Conservation (phyloP, 2,888 invertebrate species). For the Lycia hirtaria region DNA sequence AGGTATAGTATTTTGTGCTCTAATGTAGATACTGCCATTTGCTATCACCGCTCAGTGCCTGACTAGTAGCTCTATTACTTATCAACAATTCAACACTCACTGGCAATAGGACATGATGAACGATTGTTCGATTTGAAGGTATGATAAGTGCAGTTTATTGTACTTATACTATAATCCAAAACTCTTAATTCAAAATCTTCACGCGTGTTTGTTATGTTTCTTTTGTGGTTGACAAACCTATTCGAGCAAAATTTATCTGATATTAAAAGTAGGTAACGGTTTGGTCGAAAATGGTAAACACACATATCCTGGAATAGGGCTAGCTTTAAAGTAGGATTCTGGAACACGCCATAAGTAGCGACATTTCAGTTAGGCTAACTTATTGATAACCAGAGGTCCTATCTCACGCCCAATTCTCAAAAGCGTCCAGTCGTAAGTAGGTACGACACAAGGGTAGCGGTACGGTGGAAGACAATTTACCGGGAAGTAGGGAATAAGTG, state of each 20-base stretch:
- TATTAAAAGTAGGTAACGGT: too few relatives aligned
- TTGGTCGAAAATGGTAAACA: too few relatives aligned
- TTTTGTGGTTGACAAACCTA: too few relatives aligned
- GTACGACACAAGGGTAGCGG: background rate
- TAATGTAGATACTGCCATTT: background rate
- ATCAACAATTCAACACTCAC: too few relatives aligned
- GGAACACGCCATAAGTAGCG: background rate
- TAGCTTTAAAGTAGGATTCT: too few relatives aligned
- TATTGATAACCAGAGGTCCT: conserved; percentile 10
- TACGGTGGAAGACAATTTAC: conserved; percentile 27
- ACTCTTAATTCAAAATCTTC: too few relatives aligned
- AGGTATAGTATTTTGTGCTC: too few relatives aligned
- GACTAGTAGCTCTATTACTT: background rate
- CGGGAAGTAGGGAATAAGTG: conserved; percentile 36
- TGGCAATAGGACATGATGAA: background rate
- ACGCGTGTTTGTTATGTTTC: too few relatives aligned
- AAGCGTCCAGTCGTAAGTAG: conserved; percentile 5
- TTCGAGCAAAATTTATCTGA: too few relatives aligned
- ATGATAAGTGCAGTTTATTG: too few relatives aligned
- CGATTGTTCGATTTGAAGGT: background rate
- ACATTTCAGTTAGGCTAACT: background rate
- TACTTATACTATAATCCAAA: too few relatives aligned
- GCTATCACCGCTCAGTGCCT: background rate
- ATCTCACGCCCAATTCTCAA: conserved; percentile 27
- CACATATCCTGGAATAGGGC: too few relatives aligned